Conservation (phyloP, 2,797 vertebrate genomes). For the Cossypha dichroa region DNA sequence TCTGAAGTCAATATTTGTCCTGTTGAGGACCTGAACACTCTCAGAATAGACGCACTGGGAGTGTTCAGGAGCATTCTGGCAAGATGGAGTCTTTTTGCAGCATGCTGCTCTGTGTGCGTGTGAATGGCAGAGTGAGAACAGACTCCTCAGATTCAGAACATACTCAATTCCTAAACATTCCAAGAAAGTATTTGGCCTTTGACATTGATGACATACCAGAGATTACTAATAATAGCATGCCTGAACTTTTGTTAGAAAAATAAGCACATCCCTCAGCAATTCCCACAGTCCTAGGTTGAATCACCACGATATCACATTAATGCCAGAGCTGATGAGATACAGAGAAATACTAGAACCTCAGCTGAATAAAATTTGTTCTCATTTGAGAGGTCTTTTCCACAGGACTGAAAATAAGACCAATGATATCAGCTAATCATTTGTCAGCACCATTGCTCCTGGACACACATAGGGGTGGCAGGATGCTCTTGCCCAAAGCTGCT, state of each 20-base stretch:
- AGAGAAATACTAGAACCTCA: neutral
- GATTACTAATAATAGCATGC: constrained; percentile 53
- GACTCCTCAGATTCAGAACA: neutral
- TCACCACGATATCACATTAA: neutral
- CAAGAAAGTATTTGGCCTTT: constrained; percentile 63
- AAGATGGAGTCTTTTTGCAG: neutral
- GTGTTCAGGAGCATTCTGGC: neutral
- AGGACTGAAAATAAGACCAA: neutral
- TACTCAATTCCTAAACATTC: constrained; percentile 46
- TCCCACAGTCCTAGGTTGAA: constrained; percentile 42
- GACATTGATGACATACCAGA: constrained; percentile 52
- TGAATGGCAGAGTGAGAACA: neutral
- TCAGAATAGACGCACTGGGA: neutral
- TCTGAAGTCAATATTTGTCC: neutral
- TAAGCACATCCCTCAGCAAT: constrained; percentile 31
- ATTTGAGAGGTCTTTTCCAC: neutral
- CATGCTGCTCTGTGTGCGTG: rapidly evolving
- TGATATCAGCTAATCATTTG: neutral
- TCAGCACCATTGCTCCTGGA: neutral
- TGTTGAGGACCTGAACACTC: neutral
- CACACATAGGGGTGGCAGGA: neutral
- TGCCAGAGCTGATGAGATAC: neutral
- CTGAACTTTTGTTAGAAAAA: constrained; percentile 54
- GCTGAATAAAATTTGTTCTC: neutral
- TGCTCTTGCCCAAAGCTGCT: neutral